Percentiles rank a stretch among this genome's conserved stretches.
Evolutionary conservation across 1,140 invertebrate genomes (phyloP).

Genomic region (Monomorium pharaonis): DNA sequence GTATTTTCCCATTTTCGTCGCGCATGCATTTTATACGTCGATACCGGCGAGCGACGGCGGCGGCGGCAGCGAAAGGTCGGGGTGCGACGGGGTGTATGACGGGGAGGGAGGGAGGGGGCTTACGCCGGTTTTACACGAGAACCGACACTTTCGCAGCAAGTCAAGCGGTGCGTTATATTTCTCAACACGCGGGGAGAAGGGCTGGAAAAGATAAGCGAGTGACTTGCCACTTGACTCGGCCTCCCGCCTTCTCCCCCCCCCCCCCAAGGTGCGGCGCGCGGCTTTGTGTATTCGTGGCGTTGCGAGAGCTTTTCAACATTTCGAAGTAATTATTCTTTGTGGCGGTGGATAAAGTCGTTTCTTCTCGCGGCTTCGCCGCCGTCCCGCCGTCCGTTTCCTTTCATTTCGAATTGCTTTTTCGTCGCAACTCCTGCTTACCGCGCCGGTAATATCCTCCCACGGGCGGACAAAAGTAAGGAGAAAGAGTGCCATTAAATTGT

Average conservation of each 20-base stretch:
- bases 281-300: conserved; percentile 31
- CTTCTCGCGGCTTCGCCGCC: conserved; percentile 9
- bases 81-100: neutral
- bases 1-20: conserved; percentile 57
- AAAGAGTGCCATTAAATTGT: conserved; percentile 50
- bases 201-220: conserved; percentile 49
- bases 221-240: conserved; percentile 41
- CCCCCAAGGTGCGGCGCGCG: neutral
- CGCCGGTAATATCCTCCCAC: conserved; percentile 48
- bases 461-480: conserved; percentile 34
- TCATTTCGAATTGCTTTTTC: conserved; percentile 52
- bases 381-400: conserved; percentile 26
- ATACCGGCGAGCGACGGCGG: conserved; percentile 1
- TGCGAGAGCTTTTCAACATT: conserved; percentile 53
- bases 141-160: conserved; percentile 5
- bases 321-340: conserved; percentile 57
- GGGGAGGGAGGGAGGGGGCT: too few species aligned
- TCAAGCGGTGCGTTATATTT: conserved; percentile 38
- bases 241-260: neutral
- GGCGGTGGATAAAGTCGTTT: conserved; percentile 44
- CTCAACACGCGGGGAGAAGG: conserved; percentile 4
- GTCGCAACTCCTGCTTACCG: conserved; percentile 24
- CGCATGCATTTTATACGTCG: conserved; percentile 56
- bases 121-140: conserved; percentile 43
- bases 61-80: conserved; percentile 10